phyloP scores from a whole-genome alignment of 2,888 invertebrate species.

The Phengaris arion region DNA sequence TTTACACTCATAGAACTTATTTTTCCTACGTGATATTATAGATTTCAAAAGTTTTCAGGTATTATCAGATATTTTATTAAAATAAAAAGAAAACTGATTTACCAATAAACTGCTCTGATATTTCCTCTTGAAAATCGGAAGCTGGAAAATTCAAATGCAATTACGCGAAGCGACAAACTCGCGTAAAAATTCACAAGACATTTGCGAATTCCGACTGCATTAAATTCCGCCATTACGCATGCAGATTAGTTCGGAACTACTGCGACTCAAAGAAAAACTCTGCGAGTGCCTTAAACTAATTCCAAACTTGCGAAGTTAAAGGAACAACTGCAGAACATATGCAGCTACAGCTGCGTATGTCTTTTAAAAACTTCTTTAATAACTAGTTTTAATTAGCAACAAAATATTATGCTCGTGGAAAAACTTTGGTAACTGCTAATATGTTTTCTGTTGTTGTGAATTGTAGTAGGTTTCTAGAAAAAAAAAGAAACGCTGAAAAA shows the following conservation, averaged over 20 bases:
- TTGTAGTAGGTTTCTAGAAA: too few species aligned
- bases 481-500: too few species aligned
- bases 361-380: conserved; percentile 24
- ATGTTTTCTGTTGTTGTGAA: too few species aligned
- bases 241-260: conserved; percentile 56
- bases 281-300: conserved; percentile 38
- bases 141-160: conserved; percentile 1
- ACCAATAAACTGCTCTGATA: neutral
- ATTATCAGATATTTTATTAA: too few species aligned
- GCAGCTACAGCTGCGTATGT: conserved; percentile 9
- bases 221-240: conserved; percentile 59
- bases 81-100: neutral
- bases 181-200: conserved; percentile 25
- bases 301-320: conserved; percentile 40
- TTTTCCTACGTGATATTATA: neutral
- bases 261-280: conserved; percentile 42
- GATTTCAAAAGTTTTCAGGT: neutral
- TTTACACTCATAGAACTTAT: too few species aligned
- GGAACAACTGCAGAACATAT: conserved; percentile 37
- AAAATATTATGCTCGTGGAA: neutral
- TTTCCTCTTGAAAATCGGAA: conserved; percentile 9
- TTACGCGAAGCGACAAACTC: conserved; percentile 24
- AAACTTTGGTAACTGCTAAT: too few species aligned
- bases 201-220: conserved; percentile 24
- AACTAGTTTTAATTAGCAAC: conserved; percentile 4